phyloP scores from a whole-genome alignment of 2,113 vertebrate species.

The Muscicapa adusta region DNA sequence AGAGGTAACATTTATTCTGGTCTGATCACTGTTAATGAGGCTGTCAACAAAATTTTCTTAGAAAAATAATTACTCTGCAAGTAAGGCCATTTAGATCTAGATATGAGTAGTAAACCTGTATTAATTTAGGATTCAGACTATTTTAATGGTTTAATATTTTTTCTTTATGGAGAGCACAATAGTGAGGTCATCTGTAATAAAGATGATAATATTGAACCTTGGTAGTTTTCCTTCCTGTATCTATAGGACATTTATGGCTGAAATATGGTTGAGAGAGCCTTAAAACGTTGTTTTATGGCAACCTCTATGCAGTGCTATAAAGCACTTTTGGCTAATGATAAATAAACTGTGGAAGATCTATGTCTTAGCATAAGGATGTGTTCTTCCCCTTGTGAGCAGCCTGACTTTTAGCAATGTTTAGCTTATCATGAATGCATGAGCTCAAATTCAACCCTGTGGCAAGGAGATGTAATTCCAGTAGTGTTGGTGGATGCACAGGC shows the following conservation, averaged over 20 bases:
- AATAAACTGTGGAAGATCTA: slow-evolving; percentile 69
- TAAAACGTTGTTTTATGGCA: slow-evolving; percentile 79
- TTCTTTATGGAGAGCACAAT: slow-evolving; percentile 84
- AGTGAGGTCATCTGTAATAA: slow-evolving; percentile 86
- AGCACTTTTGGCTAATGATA: slow-evolving; percentile 75
- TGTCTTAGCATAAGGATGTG: not conserved
- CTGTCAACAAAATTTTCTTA: slow-evolving; percentile 75
- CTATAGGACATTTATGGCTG: slow-evolving; percentile 75
- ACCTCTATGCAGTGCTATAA: slow-evolving; percentile 76
- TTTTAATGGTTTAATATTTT: slow-evolving; percentile 83
- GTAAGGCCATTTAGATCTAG: slow-evolving; percentile 72
- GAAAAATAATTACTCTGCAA: slow-evolving; percentile 75
- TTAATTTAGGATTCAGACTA: slow-evolving; percentile 77
- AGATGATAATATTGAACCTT: slow-evolving; percentile 78
- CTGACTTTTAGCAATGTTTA: slow-evolving; percentile 50
- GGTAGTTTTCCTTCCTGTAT: slow-evolving; percentile 73
- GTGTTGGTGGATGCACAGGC: not conserved
- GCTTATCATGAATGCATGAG: not conserved
- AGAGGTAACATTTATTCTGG: slow-evolving; percentile 73
- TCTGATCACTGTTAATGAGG: slow-evolving; percentile 71
- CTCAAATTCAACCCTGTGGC: not conserved
- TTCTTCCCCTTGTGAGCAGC: slow-evolving; percentile 44
- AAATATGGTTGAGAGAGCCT: slow-evolving; percentile 71
- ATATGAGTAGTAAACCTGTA: slow-evolving; percentile 74
- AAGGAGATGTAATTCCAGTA: not conserved